phyloP scores from a whole-genome alignment of 2,113 vertebrate genomes.

The Tachysurus fulvidraco region DNA sequence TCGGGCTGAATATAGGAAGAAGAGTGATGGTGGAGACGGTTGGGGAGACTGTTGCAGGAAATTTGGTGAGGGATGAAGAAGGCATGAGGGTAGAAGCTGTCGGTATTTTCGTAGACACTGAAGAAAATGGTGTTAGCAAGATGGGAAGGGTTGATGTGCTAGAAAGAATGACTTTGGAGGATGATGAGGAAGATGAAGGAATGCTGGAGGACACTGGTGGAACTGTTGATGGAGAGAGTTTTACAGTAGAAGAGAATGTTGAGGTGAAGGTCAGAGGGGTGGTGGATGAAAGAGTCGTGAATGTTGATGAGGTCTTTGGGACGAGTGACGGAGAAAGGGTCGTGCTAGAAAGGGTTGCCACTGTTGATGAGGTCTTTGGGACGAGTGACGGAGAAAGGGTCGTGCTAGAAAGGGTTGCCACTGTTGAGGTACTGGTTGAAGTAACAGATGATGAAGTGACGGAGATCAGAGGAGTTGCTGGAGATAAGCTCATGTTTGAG shows the following conservation, averaged over 20 bases:
- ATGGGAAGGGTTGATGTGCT: not conserved
- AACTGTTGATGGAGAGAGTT: conserved; percentile 3
- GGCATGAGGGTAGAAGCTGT: not conserved
- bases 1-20: not conserved
- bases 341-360: not conserved
- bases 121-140: not conserved
- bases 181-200: not conserved
- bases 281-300: not conserved
- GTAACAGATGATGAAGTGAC: not conserved
- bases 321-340: conserved; percentile 11
- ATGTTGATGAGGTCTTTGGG: not conserved
- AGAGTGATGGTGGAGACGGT: not conserved
- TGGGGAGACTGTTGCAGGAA: not conserved
- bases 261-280: not conserved
- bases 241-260: not conserved
- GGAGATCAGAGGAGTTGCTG: not conserved
- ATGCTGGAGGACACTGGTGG: not conserved
- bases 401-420: not conserved
- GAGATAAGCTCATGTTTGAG: not conserved
- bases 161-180: not conserved
- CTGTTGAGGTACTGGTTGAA: not conserved
- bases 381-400: conserved; percentile 12
- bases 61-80: conserved; percentile 6
- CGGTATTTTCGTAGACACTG: not conserved
- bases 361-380: not conserved